phyloP scores from a whole-genome alignment of 2,888 invertebrate species.

The Conus canariensis region DNA sequence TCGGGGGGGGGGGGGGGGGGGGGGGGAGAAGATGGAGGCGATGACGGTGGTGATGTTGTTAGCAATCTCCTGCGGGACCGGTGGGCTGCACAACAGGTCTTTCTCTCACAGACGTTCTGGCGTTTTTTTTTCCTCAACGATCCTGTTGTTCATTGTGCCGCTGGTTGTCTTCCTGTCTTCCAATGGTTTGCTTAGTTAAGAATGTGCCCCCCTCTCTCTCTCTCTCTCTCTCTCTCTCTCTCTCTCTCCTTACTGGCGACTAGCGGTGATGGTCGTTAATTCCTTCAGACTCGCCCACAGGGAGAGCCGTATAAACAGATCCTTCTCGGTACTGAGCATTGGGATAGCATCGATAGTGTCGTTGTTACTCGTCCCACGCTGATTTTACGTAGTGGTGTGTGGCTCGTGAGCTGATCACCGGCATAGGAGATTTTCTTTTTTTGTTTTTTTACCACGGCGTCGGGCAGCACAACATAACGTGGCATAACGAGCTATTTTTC shows the following conservation, averaged over 20 bases:
- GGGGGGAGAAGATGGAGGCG: background rate
- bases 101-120: background rate
- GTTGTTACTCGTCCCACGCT: no score
- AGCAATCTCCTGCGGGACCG: background rate
- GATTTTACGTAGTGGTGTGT: no score
- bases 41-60: background rate
- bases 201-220: background rate
- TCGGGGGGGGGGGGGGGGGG: background rate
- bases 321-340: no score
- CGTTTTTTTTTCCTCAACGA: background rate
- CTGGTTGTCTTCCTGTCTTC: background rate
- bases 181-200: background rate
- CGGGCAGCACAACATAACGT: no score
- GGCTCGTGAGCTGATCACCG: no score
- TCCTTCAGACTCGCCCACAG: no score
- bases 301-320: no score
- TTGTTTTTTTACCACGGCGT: no score
- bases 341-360: no score
- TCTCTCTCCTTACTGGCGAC: background rate
- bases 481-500: no score
- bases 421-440: no score
- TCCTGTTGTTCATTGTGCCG: background rate
- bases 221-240: conserved; percentile 3
- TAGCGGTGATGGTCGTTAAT: no score
- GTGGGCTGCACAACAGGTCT: background rate